Evolutionary conservation across 2,888 invertebrate genomes (phyloP), one percentile per base, ranked within the genome.

Genomic region (Peribatodes rhomboidaria): DNA sequence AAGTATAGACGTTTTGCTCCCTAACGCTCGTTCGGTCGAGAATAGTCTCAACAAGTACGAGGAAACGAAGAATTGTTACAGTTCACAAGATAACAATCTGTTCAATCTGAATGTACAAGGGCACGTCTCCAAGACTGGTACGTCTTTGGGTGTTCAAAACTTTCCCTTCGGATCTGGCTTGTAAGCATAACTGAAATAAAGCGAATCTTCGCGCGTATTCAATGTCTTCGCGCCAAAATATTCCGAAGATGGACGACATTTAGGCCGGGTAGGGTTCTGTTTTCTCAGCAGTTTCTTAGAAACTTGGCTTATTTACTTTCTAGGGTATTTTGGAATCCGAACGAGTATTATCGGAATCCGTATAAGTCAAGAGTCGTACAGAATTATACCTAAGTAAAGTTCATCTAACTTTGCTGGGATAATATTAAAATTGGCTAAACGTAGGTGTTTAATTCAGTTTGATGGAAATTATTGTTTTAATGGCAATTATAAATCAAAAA

Each of bases 241-340:
- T 18, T 13, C 9, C 13, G 11, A 11, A 20, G 2, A 46, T 11
- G 11, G 9, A 20, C 44, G 27, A 6, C 44, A 11, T 3, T 27
- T 14, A n/a, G 9, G 7, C 8, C 18, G 7, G 14, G 33, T 18
- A 37, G 37, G 41, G 41, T 39, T 53, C 41, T 53, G 53, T 53
- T 53, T 31, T 41, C 41, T 10, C 14, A 37, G 39, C 39, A 27
- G 39, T 53, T 53, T 53, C 39, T 27, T n/a, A 41, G 27, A 52
- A 53, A 53, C 39, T 41, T 14, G 41, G 14, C 20, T 41, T 53
- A 27, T 53, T 53, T 14, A 27, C 53, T 54, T 54, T 42, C 10
- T 27, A 42, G 16, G 42, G 18, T 54, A 54, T 54, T 42, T 42
- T 31, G 2, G 54, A 54, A 31, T 1, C 27, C 54, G 8, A 11